Evolutionary conservation across 2,113 vertebrate species (phyloP), one percentile per base, ranked within the genome.

Genomic region (Eublepharis macularius): DNA sequence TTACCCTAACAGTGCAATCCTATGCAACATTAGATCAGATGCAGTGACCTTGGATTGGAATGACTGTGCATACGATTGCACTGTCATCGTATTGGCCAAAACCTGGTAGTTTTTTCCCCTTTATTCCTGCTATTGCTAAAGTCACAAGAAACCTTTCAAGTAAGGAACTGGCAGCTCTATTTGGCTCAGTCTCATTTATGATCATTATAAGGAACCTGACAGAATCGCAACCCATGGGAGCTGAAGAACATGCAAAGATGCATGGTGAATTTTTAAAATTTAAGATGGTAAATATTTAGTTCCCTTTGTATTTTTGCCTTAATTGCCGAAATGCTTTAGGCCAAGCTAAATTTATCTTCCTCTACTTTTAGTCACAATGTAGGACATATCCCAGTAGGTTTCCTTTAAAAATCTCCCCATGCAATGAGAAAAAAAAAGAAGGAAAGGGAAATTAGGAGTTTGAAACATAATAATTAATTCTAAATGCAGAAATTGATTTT

Each of bases 311-410:
- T 41, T 19, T 69, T 47, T 47, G 29, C 26, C 36, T n/a, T 17
- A 12, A 29, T 70, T 39, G 34, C 65, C 8, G 10, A 84, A 78
- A 85, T 51, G 66, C 68, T 45, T 63, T 74, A 41, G 21, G 68
- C 43, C 89, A 80, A 54, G 4, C 36, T 70, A 45, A 81, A 76
- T 26, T 3, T 1, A 10, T 49, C n/a, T 79, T 72, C 1, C 13
- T 14, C 21, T 86, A 21, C 29, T 81, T 45, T 84, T 43, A 57
- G 34, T 3, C 85, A 82, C 51, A 57, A 69, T 87, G 4, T 81
- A 80, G 86, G 87, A 29, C 84, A 43, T 82, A 86, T 90, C 83
- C 80, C 69, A 4, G 51, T 80, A 81, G 21, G 4, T 16, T 91
- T 91, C 81, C 24, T 41, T 68, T 63, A 63, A 36, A 72, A 47